A percentile compares a stretch with the other conserved stretches of the same genome.
phyloP scores from a whole-genome alignment of 2,888 invertebrate species.

The Himalopsyche japonica region DNA sequence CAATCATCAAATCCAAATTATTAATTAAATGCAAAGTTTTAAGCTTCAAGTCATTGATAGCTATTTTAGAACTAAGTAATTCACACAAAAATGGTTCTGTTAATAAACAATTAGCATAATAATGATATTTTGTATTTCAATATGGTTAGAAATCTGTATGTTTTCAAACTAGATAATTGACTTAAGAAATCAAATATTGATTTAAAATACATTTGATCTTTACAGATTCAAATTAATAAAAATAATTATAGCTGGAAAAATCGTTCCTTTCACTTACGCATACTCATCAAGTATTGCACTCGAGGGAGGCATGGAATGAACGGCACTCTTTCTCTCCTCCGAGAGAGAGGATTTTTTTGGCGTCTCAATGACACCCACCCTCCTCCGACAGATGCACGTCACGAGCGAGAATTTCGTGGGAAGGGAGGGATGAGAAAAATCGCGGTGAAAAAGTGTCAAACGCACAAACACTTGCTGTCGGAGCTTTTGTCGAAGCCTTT shows the following conservation, averaged over 20 bases:
- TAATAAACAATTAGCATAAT: too few species aligned
- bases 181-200: too few species aligned
- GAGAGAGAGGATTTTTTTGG: slow-evolving; percentile 1
- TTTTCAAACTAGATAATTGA: too few species aligned
- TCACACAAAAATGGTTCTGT: too few species aligned
- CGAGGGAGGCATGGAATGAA: neutral
- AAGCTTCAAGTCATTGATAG: too few species aligned
- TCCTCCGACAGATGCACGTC: neutral
- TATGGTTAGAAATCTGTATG: too few species aligned
- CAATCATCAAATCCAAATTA: too few species aligned
- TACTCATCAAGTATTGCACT: neutral
- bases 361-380: slow-evolving; percentile 33
- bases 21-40: too few species aligned
- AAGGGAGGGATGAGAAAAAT: slow-evolving; percentile 48
- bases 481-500: slow-evolving; percentile 51
- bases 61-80: too few species aligned
- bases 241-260: neutral
- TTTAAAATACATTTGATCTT: too few species aligned
- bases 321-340: neutral
- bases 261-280: neutral
- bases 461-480: slow-evolving; percentile 56
- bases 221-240: too few species aligned
- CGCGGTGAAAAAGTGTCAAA: slow-evolving; percentile 57
- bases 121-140: too few species aligned
- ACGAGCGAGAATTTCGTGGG: neutral